Base-by-base conservation (phyloP, 2,888 invertebrate species). In the Drosophila vallismaia region DNA sequence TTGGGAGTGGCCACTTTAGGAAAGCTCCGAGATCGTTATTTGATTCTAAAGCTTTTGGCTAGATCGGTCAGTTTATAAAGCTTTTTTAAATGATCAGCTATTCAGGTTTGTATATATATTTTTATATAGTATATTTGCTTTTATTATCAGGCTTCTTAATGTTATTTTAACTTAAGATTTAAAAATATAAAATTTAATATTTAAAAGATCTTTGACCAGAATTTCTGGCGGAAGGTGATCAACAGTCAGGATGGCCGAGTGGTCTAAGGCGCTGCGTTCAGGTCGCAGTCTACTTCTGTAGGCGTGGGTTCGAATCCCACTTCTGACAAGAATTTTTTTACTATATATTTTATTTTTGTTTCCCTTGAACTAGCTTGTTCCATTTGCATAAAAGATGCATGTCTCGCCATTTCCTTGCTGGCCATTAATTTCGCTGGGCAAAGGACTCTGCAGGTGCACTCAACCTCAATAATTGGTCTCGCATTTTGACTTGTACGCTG, bases 231-330 rank as follows among this genome's bases (percentile, higher is more conserved):
- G 4, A 0, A 5, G 2, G 26, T 7, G 4, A 2, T 19, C 33
- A 10, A 24, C 12, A 29, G 59, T 60, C 59, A 60, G 82, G 77
- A 82, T 77, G 79, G 82, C 77, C 77, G 77, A 82, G 77, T 78
- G 77, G 77, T 77, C 82, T 82, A 77, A 77, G 77, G 77, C 83
- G 78, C 83, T 78, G 79, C 78, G 77, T 80, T 77, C 77, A 82
- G 83, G 83, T 82, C 83, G 77, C 79, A 82, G 82, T 77, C 77
- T 77, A 77, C 77, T 77, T 77, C 79, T 77, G 83, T 83, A 83
- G 83, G 78, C 81, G 81, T 77, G 81, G 78, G 81, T 77, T 80
- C 75, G 77, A 77, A 81, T 81, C 78, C 84, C 84, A 78, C 77
- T 78, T 78, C 80, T 83, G 78, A 74, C 77, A 79, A 74, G 6